A percentile compares a stretch with the other conserved stretches of the same genome.
These are phyloP conservation scores for Sesia bembeciformis DNA, from an alignment of 2,888 invertebrate genomes.

Conservation along the genomic window DNA sequence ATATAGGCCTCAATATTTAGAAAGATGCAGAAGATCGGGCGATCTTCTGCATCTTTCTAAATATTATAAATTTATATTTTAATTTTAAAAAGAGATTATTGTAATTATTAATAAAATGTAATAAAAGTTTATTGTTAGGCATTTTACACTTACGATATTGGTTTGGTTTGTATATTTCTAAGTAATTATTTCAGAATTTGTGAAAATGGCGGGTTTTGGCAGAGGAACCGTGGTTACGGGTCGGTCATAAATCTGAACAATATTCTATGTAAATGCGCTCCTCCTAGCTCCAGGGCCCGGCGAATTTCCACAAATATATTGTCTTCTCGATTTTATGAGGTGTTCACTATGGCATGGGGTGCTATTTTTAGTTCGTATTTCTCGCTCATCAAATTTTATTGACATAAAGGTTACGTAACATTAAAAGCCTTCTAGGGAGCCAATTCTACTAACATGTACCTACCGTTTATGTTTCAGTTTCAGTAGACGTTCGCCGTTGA, in stretches of 20 bases:
- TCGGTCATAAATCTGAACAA: slow-evolving; percentile 23
- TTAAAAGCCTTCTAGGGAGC: no score
- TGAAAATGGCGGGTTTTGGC: not conserved
- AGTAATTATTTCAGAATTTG: not conserved
- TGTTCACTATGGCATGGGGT: not conserved
- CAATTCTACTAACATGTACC: no score
- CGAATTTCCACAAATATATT: slow-evolving; percentile 7
- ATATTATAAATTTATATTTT: no score
- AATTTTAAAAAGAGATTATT: no score
- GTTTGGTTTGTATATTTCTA: not conserved
- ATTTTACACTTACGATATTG: no score
- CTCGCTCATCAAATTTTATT: not conserved
- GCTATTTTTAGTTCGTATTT: not conserved
- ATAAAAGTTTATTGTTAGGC: no score
- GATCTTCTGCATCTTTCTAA: no score
- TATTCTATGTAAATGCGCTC: slow-evolving; percentile 22
- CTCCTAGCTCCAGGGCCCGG: slow-evolving; percentile 10
- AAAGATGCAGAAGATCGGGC: no score
- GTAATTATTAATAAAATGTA: no score
- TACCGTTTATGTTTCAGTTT: no score
- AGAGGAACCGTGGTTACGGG: slow-evolving; percentile 17
- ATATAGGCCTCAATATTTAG: no score
- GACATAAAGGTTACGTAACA: not conserved
- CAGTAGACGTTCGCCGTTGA: no score
- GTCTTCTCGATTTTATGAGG: slow-evolving; percentile 3